These are phyloP conservation scores for Charanyca ferruginea DNA, from an alignment of 2,888 invertebrate genomes.

Conservation along the genomic window DNA sequence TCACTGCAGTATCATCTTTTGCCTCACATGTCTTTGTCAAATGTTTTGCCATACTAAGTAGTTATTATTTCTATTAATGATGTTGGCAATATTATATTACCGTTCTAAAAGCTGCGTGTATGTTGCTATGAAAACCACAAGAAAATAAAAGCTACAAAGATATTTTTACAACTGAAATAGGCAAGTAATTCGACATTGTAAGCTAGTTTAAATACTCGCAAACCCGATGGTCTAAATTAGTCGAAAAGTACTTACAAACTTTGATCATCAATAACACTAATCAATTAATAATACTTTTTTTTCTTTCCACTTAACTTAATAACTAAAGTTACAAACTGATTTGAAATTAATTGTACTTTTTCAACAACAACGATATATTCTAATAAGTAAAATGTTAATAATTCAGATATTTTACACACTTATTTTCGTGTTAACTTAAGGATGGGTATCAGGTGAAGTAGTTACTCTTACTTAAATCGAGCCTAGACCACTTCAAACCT, in stretches of 20 bases:
- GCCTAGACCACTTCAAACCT: background rate
- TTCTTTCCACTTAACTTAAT: constrained; percentile 9
- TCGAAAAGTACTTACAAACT: constrained; percentile 6
- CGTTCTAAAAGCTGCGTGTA: too few species aligned
- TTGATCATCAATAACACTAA: constrained; percentile 8
- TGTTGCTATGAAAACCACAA: too few species aligned
- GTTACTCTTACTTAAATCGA: background rate
- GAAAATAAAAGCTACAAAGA: too few species aligned
- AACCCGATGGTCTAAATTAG: constrained; percentile 1
- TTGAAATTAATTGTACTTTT: constrained; percentile 44
- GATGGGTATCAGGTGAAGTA: constrained; percentile 2
- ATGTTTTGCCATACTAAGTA: too few species aligned
- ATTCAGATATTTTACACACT: background rate
- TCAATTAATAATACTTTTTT: constrained; percentile 12
- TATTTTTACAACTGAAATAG: too few species aligned
- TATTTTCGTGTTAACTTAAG: constrained; percentile 3
- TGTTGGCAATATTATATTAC: too few species aligned
- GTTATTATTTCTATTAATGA: too few species aligned
- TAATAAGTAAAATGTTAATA: constrained; percentile 8
- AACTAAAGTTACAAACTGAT: constrained; percentile 20
- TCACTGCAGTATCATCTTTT: background rate
- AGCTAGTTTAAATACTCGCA: background rate
- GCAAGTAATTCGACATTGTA: background rate
- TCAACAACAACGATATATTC: constrained; percentile 35
- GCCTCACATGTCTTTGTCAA: background rate